Evolutionary conservation across 2,113 vertebrate genomes (phyloP), one percentile per base, ranked within the genome.

Genomic region (Herpetotheres cachinnans): DNA sequence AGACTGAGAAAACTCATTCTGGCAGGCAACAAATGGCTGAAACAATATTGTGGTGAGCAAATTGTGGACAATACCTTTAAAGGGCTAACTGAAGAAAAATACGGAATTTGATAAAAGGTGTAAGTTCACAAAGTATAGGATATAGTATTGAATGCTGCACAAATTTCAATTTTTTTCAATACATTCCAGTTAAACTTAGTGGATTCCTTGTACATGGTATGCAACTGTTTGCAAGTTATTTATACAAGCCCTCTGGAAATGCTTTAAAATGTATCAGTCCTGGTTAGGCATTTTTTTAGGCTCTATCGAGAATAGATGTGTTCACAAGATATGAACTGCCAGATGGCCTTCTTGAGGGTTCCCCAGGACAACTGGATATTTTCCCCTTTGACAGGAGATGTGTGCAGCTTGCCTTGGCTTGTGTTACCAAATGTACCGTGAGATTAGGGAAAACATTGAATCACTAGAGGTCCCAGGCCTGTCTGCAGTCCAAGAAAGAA

Each of bases 361-460:
- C 16, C 38, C 17, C 30, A 24, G 52, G 50, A 52, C 47, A 44
- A 49, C 7, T 25, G 13, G 56, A 15, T 61, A n/a, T 20, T 59
- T 90, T 77, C 47, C 14, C 13, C 18, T 72, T 56, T 2, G 44
- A 25, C 10, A 50, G 63, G 25, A 95, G 55, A 49, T 2, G 4
- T 4, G 32, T 46, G 52, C 40, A 72, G 4, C n/a, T 61, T 84
- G 12, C 47, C 32, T 66, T 72, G 80, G 26, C 12, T 61, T 85
- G 36, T 55, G 34, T 10, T 90, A 36, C 18, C 27, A 70, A 80
- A 79, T 3, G 5, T 36, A 36, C 21, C 0, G 0, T 38, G 32
- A 90, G 13, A 27, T 56, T 47, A 50, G 30, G 54, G 54, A 65
- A 80, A 72, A 87, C 2, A 3, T 17, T 34, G 49, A 82, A 69